Evolutionary conservation across 1,140 invertebrate species (phyloP).

Genomic region (Drosophila hydei): DNA sequence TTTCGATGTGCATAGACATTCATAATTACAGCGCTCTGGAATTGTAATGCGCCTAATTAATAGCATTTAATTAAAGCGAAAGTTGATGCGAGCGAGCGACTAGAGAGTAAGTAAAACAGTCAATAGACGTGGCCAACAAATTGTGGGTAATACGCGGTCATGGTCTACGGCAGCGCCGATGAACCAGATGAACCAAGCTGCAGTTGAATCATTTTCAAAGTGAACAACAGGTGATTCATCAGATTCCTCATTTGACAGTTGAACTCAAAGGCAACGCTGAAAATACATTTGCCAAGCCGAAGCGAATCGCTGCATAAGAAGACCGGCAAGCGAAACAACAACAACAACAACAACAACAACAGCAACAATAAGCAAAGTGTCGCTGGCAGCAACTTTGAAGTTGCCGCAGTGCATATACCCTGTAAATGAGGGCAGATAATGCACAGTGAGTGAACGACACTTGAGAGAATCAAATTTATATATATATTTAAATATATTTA

Average conservation of each 20-base stretch:
- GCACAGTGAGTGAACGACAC: too few species aligned
- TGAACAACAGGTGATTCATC: slow-evolving; percentile 48
- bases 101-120: background rate
- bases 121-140: background rate
- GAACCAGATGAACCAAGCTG: background rate
- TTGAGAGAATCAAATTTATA: too few species aligned
- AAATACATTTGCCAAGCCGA: slow-evolving; percentile 23
- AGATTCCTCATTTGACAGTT: slow-evolving; percentile 40
- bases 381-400: background rate
- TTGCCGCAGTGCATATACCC: background rate
- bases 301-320: slow-evolving; percentile 6
- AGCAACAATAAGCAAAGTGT: slow-evolving; percentile 62
- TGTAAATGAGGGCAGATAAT: background rate
- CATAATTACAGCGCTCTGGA: slow-evolving; percentile 23
- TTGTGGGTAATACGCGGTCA: slow-evolving; percentile 7
- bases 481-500: too few species aligned
- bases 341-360: slow-evolving; percentile 17
- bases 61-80: slow-evolving; percentile 46
- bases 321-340: slow-evolving; percentile 19
- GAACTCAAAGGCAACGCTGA: slow-evolving; percentile 24
- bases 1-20: slow-evolving; percentile 5
- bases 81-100: slow-evolving; percentile 14
- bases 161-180: background rate
- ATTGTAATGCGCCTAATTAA: slow-evolving; percentile 35
- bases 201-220: slow-evolving; percentile 32